Evolutionary conservation across 2,113 vertebrate genomes (phyloP).

Genomic region (Pygoscelis antarcticus): DNA sequence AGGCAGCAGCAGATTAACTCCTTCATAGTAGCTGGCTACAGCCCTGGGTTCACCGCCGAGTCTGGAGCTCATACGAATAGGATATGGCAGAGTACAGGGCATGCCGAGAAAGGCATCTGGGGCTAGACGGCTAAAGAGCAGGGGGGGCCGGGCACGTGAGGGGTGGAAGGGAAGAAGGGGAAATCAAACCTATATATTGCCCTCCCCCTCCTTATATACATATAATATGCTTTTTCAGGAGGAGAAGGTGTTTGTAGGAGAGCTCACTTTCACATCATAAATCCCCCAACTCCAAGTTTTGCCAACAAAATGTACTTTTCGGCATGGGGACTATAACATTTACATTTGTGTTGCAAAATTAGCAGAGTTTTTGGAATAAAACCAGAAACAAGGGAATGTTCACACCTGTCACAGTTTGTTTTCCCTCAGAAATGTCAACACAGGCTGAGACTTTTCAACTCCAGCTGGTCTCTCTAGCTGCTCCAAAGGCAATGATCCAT

Average conservation of each 20-base stretch:
- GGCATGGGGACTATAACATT: neutral
- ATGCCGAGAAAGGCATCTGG: neutral
- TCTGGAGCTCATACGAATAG: neutral
- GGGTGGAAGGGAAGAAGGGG: neutral
- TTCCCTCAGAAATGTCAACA: slow-evolving; percentile 55
- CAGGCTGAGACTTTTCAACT: slow-evolving; percentile 43
- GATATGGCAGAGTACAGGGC: neutral
- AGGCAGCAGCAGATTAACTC: slow-evolving; percentile 56
- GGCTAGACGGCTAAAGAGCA: neutral
- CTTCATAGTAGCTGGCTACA: neutral
- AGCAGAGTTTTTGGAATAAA: slow-evolving; percentile 14
- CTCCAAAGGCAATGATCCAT: neutral
- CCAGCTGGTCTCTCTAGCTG: slow-evolving; percentile 37
- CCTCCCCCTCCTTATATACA: fast-evolving
- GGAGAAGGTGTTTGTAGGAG: neutral
- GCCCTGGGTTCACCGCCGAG: neutral
- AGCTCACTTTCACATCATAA: neutral
- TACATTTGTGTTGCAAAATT: slow-evolving; percentile 10
- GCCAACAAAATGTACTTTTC: neutral
- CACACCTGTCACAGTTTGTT: slow-evolving; percentile 60
- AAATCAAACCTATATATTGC: neutral
- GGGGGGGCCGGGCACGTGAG: fast-evolving
- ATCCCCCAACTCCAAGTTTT: neutral
- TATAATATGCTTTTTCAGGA: neutral
- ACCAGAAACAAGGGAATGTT: slow-evolving; percentile 32